Evolutionary conservation across 2,797 vertebrate genomes (phyloP), one percentile per base, ranked within the genome.

Genomic region (Etheostoma perlongum): DNA sequence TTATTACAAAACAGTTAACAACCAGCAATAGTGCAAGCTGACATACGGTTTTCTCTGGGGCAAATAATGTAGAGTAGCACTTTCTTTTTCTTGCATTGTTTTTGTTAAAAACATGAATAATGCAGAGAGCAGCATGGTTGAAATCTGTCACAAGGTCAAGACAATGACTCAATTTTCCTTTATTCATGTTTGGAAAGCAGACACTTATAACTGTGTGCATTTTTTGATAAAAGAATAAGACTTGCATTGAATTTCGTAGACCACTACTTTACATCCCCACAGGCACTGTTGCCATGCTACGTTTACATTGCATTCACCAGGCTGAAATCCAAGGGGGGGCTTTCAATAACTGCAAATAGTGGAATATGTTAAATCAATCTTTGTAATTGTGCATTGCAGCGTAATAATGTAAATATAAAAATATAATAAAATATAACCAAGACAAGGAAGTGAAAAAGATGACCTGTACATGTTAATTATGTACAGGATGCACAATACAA

Each of bases 21-120:
- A 62, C 49, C 10, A 44, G 53, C 5, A n/a, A 19, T 23, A 12
- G 2, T 42, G 19, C 12, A 52, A 48, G 44, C 25, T 67, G 25
- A 25, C 19, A 61, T 44, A 58, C 58, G 0, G 1, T 57, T 81
- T 72, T 51, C 27, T 40, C 0, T 42, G 46, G 27, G 46, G 25
- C 14, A 61, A 47, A 58, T 59, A n/a, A 23, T 48, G 25, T 47
- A 0, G 2, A 36, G 53, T 40, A 71, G 18, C 13, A 63, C 59
- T 55, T 71, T 66, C 4, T 23, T 14, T 40, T 59, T 18, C 52
- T n/a, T 47, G 46, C 42, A 63, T 40, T 72, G 54, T 80, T 44
- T 60, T 33, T 66, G 33, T 66, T 40, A 53, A 72, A 73, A 40
- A 5, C 19, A 86, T 85, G 57, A 88, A 79, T 88, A 84, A 88